Conservation (phyloP, 2,797 vertebrate genomes). For the Stomatorhinus walkeri region DNA sequence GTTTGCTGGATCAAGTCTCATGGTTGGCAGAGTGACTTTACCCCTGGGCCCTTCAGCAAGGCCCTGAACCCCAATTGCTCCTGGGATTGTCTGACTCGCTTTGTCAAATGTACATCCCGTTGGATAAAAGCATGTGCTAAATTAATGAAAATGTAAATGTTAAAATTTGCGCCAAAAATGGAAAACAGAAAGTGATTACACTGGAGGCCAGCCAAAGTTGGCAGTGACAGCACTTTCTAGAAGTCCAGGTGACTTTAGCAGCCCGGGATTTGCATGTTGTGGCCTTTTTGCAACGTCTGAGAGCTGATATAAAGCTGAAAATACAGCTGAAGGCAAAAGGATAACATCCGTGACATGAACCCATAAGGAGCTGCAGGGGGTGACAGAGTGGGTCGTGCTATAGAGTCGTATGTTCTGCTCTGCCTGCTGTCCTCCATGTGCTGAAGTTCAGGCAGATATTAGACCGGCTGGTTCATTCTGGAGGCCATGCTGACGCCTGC, state of each 20-base stretch:
- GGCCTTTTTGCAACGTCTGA: background rate
- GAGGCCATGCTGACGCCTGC: background rate
- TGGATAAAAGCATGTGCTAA: background rate
- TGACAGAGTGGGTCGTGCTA: background rate
- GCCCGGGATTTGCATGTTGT: conserved; percentile 14
- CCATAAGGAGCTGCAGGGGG: conserved; percentile 48
- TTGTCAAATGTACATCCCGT: background rate
- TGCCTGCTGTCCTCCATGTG: background rate
- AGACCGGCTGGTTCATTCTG: background rate
- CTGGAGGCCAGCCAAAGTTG: background rate
- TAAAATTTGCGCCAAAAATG: background rate
- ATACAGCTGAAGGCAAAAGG: conserved; percentile 68
- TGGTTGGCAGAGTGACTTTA: background rate
- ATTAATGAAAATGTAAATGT: background rate
- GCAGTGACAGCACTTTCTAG: background rate
- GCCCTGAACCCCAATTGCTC: background rate
- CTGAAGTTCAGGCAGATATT: background rate
- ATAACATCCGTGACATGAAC: conserved; percentile 72
- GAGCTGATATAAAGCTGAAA: conserved; percentile 59
- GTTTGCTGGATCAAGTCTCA: background rate
- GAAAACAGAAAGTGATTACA: background rate
- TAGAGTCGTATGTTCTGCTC: background rate
- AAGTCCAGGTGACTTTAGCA: background rate
- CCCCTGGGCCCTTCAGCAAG: background rate
- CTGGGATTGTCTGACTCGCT: background rate